phyloP scores from a whole-genome alignment of 2,797 vertebrate genomes.

The Phrynocephalus vlangalii region DNA sequence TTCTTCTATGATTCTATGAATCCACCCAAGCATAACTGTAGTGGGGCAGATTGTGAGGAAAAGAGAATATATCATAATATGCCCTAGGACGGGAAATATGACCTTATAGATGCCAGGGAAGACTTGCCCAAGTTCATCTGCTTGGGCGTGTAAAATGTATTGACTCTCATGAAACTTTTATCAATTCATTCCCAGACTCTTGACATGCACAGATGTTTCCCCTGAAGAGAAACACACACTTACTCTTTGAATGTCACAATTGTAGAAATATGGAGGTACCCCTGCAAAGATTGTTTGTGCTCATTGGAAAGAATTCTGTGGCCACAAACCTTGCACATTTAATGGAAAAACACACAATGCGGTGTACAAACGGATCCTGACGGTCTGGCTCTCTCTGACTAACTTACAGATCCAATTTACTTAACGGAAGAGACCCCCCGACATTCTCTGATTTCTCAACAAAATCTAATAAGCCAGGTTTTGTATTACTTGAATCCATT shows the following conservation, averaged over 20 bases:
- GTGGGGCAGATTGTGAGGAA: too few species aligned
- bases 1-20: too few species aligned
- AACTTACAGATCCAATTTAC: conserved; percentile 59
- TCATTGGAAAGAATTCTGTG: not conserved
- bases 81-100: too few species aligned
- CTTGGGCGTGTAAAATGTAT: too few species aligned
- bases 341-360: not conserved
- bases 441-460: conserved; percentile 47
- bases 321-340: not conserved
- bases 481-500: conserved; percentile 64
- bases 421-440: conserved; percentile 38
- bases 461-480: conserved; percentile 61
- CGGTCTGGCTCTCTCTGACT: conserved; percentile 42
- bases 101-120: too few species aligned
- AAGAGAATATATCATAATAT: too few species aligned
- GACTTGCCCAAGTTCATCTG: too few species aligned
- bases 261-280: not conserved
- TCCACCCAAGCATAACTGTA: too few species aligned
- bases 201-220: not conserved
- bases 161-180: too few species aligned
- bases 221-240: not conserved
- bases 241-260: not conserved
- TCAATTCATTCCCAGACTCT: not conserved
- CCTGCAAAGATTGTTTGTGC: not conserved
- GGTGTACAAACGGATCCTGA: conserved; percentile 15